Conservation (phyloP, 2,888 invertebrate species). For the Cryptocheilus praepositus region DNA sequence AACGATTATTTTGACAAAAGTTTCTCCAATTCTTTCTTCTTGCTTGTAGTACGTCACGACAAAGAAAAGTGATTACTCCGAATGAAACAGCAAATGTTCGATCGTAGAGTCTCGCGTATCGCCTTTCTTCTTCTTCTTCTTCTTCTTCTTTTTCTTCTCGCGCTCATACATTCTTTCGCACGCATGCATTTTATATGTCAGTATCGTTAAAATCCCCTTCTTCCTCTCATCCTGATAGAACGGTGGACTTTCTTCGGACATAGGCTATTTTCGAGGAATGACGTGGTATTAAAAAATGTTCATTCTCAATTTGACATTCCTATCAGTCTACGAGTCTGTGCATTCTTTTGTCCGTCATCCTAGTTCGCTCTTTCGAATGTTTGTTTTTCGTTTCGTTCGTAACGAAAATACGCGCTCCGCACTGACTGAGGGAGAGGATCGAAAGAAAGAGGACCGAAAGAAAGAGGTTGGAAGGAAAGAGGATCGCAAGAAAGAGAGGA, state of each 20-base stretch:
- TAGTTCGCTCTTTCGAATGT: not conserved
- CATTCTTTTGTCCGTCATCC: conserved; percentile 41
- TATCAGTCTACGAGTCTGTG: conserved; percentile 67
- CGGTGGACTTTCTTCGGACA: conserved; percentile 30
- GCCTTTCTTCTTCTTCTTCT: not conserved
- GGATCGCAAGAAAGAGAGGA: too few relatives aligned
- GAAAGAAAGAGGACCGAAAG: too few relatives aligned
- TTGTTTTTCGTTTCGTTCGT: conserved; percentile 3
- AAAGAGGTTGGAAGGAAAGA: too few relatives aligned
- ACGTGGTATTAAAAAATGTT: conserved; percentile 54
- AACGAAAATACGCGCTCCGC: not conserved
- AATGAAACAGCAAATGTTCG: not conserved
- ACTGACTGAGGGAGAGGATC: too few relatives aligned
- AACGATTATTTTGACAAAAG: conserved; percentile 65
- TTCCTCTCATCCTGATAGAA: conserved; percentile 3
- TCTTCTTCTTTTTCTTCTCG: not conserved
- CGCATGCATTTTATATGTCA: conserved; percentile 16
- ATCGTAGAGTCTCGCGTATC: conserved; percentile 1
- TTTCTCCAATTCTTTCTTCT: conserved; percentile 51
- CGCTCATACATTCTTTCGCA: conserved; percentile 1
- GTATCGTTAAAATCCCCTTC: conserved; percentile 7
- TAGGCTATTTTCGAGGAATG: conserved; percentile 46
- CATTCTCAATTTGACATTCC: conserved; percentile 60
- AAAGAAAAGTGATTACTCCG: conserved; percentile 43
- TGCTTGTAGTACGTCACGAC: conserved; percentile 55